Evolutionary conservation across 2,113 vertebrate genomes (phyloP).

Genomic region (Lathamus discolor): DNA sequence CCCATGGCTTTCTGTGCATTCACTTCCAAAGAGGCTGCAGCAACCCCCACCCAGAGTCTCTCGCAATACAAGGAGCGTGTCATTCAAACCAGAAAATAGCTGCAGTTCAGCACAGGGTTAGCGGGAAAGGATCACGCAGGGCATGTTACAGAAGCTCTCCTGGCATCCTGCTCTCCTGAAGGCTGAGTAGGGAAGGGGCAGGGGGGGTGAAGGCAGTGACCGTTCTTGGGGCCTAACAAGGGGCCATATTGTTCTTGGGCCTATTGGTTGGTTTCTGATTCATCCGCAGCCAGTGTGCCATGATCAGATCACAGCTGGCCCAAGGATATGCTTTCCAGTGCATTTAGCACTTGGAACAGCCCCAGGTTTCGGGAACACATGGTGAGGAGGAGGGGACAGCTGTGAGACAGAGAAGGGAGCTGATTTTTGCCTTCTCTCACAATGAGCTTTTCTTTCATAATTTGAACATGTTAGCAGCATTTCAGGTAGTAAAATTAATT

Average conservation of each 20-base stretch:
- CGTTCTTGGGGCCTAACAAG: conserved; percentile 57
- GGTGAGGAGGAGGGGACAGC: conserved; percentile 64
- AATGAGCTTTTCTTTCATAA: conserved; percentile 63
- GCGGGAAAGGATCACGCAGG: background rate
- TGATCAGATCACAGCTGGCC: conserved; percentile 79
- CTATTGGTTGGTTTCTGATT: conserved; percentile 72
- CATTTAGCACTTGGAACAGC: conserved; percentile 74
- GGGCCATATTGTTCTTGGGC: conserved; percentile 66
- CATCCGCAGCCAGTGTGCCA: conserved; percentile 49
- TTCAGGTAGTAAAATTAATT: conserved; percentile 47
- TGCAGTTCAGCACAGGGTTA: background rate
- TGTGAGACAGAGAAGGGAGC: conserved; percentile 43
- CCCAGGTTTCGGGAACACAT: conserved; percentile 78
- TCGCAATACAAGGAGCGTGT: background rate
- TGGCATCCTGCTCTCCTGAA: background rate
- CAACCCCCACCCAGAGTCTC: background rate
- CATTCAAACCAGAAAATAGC: background rate
- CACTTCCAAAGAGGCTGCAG: background rate
- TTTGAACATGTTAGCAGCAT: conserved; percentile 63
- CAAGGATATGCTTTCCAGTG: conserved; percentile 75
- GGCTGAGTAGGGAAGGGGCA: background rate
- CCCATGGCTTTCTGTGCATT: background rate
- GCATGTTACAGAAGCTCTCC: background rate
- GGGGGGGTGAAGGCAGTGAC: background rate
- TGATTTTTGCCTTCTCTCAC: conserved; percentile 63